Percentiles rank a stretch among this genome's conserved stretches.
Evolutionary conservation across 2,888 invertebrate species (phyloP).

Genomic region (Poecilus cupreus): DNA sequence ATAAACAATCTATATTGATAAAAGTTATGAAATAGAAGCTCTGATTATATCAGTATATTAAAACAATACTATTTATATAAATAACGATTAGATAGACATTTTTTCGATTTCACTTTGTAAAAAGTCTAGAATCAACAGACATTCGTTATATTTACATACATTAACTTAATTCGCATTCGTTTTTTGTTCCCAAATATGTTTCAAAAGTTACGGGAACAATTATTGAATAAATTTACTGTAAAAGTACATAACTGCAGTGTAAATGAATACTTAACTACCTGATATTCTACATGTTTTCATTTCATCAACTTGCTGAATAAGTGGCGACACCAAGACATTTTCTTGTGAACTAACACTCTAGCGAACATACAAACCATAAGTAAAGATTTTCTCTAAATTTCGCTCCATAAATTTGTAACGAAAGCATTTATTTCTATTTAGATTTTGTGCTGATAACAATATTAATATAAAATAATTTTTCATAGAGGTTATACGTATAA

Average conservation of each 20-base stretch:
- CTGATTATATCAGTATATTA: too few relatives aligned
- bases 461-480: neutral
- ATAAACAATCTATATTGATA: too few relatives aligned
- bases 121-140: too few relatives aligned
- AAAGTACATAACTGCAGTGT: neutral
- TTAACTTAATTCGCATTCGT: neutral
- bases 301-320: neutral
- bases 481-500: neutral
- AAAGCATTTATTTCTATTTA: neutral
- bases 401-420: too few relatives aligned
- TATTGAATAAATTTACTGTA: too few relatives aligned
- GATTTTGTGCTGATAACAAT: neutral
- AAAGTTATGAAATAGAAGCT: too few relatives aligned
- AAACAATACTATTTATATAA: neutral
- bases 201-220: constrained; percentile 6
- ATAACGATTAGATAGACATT: neutral
- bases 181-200: constrained; percentile 20
- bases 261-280: neutral
- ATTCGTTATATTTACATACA: neutral
- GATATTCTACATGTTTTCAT: neutral
- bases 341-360: too few relatives aligned
- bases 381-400: too few relatives aligned
- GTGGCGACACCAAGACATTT: too few relatives aligned
- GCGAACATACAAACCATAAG: too few relatives aligned
- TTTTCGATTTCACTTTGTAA: neutral